Evolutionary conservation across 2,888 invertebrate species (phyloP).

Genomic region (Julus scandinavius): DNA sequence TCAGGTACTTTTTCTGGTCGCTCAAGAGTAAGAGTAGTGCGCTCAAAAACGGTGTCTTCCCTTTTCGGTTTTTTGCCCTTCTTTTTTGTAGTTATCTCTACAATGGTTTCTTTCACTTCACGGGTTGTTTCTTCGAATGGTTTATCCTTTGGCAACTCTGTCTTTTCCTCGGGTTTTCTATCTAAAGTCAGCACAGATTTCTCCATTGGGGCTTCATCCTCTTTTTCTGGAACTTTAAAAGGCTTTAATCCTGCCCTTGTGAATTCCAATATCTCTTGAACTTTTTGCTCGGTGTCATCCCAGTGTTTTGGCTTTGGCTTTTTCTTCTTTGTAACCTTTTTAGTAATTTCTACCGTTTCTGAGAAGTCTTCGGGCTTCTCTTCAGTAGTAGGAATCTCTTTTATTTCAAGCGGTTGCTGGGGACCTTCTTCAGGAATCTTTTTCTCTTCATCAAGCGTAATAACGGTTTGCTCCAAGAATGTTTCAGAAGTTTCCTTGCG

Average conservation of each 20-base stretch:
- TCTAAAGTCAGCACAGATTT: slow-evolving; percentile 14
- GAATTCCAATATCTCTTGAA: not conserved
- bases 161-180: slow-evolving; percentile 9
- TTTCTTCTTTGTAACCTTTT: slow-evolving; percentile 41
- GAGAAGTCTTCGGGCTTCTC: slow-evolving; percentile 46
- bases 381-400: slow-evolving; percentile 16
- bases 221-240: not conserved
- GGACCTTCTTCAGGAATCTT: not conserved
- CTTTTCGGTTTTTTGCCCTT: slow-evolving; percentile 51
- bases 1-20: slow-evolving; percentile 31
- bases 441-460: not conserved
- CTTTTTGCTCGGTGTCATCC: not conserved
- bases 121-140: slow-evolving; percentile 37
- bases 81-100: slow-evolving; percentile 43
- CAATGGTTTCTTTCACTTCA: slow-evolving; percentile 43
- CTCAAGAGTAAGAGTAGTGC: slow-evolving; percentile 47
- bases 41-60: slow-evolving; percentile 46
- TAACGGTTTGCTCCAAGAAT: not conserved
- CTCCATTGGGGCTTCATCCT: not conserved
- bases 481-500: not conserved
- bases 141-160: slow-evolving; percentile 46
- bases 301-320: slow-evolving; percentile 23
- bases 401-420: not conserved
- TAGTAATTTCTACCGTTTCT: slow-evolving; percentile 45
- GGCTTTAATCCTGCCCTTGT: not conserved